Evolutionary conservation across 2,113 vertebrate species (phyloP).

Genomic region (Columba livia): DNA sequence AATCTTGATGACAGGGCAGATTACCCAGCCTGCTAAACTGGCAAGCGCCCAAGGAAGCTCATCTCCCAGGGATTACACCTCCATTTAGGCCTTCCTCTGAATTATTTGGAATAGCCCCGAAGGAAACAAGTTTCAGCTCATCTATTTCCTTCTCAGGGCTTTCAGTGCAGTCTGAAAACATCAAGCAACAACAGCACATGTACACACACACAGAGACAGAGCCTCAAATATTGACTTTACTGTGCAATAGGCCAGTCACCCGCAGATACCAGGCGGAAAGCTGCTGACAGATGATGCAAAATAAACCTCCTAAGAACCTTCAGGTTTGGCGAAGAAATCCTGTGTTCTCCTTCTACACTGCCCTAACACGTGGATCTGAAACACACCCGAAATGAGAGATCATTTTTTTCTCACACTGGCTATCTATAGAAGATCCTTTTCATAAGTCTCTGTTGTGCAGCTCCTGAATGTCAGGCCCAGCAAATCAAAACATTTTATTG

Average conservation of each 20-base stretch:
- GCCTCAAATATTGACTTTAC: constrained; percentile 48
- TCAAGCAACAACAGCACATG: constrained; percentile 11
- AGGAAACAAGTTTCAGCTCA: constrained; percentile 50
- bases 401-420: constrained; percentile 12
- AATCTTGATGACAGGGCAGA: constrained; percentile 48
- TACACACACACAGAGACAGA: neutral
- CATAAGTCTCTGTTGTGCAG: neutral
- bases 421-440: constrained; percentile 45
- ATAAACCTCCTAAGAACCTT: constrained; percentile 26
- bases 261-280: constrained; percentile 7
- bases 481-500: constrained; percentile 67
- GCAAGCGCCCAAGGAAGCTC: constrained; percentile 28
- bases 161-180: constrained; percentile 20
- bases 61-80: constrained; percentile 56
- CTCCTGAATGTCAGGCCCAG: constrained; percentile 43
- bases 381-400: neutral
- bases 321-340: neutral
- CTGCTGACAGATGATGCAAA: constrained; percentile 48
- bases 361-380: constrained; percentile 10
- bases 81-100: neutral
- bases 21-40: constrained; percentile 47
- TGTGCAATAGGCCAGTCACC: neutral
- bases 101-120: neutral
- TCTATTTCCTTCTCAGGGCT: constrained; percentile 43
- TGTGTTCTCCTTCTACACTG: neutral